These are phyloP conservation scores for Pongo abelii DNA, from an alignment of 2,113 vertebrate species.

Conservation along the genomic window DNA sequence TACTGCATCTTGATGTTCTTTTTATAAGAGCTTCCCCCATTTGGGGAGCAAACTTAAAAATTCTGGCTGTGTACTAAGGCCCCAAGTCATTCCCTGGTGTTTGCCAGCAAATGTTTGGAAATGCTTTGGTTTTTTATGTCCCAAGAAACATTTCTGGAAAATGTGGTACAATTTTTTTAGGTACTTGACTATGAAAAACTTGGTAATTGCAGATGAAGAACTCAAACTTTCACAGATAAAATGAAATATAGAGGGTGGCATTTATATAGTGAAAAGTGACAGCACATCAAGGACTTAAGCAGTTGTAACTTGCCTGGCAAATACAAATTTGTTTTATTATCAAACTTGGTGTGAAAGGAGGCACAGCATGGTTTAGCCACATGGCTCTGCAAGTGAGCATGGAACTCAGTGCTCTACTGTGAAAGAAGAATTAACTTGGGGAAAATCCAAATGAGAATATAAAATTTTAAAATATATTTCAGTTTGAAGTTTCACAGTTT, in stretches of 20 bases:
- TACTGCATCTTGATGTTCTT: neutral
- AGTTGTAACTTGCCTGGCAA: neutral
- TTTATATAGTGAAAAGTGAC: neutral
- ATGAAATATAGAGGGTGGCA: neutral
- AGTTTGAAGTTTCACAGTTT: conserved; percentile 21
- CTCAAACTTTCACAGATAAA: neutral
- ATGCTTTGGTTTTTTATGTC: neutral
- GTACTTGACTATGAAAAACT: neutral
- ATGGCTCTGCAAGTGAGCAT: neutral
- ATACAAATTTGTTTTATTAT: neutral
- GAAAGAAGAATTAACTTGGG: neutral
- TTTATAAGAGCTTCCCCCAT: neutral
- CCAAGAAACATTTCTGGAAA: conserved; percentile 36
- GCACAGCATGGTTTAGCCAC: neutral
- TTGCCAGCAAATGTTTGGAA: neutral
- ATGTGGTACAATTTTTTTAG: neutral
- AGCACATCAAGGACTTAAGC: neutral
- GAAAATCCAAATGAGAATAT: neutral
- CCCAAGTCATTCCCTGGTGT: neutral
- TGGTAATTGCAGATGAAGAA: neutral
- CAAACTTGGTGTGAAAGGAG: neutral
- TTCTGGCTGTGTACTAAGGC: neutral
- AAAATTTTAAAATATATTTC: neutral
- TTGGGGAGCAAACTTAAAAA: neutral
- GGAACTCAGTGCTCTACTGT: neutral